These are phyloP conservation scores for Anthoscopus minutus DNA, from an alignment of 2,113 vertebrate species.

Conservation along the genomic window DNA sequence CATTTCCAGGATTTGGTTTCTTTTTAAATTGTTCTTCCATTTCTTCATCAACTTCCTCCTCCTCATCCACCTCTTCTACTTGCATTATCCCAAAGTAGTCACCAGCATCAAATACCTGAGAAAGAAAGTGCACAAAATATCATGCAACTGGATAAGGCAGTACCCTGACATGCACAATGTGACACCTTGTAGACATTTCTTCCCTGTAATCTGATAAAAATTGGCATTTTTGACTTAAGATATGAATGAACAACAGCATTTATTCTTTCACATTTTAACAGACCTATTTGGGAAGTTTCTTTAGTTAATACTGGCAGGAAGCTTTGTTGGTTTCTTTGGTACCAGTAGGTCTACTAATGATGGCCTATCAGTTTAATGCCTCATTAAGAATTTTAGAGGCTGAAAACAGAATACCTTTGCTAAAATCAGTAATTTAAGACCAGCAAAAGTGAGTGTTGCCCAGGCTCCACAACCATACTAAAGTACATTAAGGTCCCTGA, in stretches of 20 bases:
- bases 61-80: constrained; percentile 72
- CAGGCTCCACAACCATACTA: background rate
- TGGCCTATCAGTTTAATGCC: background rate
- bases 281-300: background rate
- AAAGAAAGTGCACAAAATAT: background rate
- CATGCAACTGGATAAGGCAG: background rate
- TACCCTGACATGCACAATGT: fast-evolving
- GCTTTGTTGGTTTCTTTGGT: background rate
- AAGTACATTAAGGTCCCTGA: background rate
- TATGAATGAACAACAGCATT: background rate
- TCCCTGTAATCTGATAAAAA: background rate
- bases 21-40: constrained; percentile 30
- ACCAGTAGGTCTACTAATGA: background rate
- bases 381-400: background rate
- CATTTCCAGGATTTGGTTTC: constrained; percentile 59
- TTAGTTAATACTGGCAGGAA: background rate
- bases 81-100: constrained; percentile 95
- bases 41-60: constrained; percentile 50
- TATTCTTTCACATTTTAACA: background rate
- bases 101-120: constrained; percentile 91
- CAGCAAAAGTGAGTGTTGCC: background rate
- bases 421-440: background rate
- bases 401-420: background rate
- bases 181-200: background rate
- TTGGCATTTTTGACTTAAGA: background rate